Evolutionary conservation across 2,797 vertebrate genomes (phyloP).

Genomic region (Anguilla anguilla): DNA sequence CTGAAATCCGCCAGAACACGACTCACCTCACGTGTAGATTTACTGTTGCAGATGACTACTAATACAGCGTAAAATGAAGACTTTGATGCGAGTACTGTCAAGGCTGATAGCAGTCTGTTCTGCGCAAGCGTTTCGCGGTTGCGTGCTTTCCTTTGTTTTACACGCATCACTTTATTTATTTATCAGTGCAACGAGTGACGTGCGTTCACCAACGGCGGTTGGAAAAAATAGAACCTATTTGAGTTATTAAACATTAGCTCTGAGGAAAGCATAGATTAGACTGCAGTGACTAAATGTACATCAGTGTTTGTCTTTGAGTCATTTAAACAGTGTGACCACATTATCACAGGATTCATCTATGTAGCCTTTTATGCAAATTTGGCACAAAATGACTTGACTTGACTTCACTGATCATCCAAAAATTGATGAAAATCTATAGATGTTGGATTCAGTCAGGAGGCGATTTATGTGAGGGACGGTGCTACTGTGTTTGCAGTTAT

Average conservation of each 20-base stretch:
- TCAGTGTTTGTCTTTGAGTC: not conserved
- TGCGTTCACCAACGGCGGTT: not conserved
- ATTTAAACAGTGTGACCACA: not conserved
- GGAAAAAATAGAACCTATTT: not conserved
- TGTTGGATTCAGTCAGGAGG: not conserved
- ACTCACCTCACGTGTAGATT: constrained; percentile 51
- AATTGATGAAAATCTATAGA: not conserved
- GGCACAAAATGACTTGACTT: not conserved
- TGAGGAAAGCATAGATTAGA: not conserved
- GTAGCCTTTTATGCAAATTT: not conserved
- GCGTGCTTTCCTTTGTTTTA: not conserved
- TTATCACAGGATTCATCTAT: not conserved
- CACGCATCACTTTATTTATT: not conserved
- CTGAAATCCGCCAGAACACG: constrained; percentile 44
- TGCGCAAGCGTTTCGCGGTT: not conserved
- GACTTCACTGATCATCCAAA: not conserved
- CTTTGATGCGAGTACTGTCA: constrained; percentile 59
- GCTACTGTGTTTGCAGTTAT: not conserved
- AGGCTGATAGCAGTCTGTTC: constrained; percentile 40
- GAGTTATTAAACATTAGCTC: not conserved
- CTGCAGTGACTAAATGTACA: not conserved
- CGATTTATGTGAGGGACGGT: not conserved
- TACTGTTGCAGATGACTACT: constrained; percentile 52
- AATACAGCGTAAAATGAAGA: constrained; percentile 51
- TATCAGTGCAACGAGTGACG: not conserved